Base-by-base conservation (phyloP, 2,113 vertebrate species). In the Smithornis capensis region DNA sequence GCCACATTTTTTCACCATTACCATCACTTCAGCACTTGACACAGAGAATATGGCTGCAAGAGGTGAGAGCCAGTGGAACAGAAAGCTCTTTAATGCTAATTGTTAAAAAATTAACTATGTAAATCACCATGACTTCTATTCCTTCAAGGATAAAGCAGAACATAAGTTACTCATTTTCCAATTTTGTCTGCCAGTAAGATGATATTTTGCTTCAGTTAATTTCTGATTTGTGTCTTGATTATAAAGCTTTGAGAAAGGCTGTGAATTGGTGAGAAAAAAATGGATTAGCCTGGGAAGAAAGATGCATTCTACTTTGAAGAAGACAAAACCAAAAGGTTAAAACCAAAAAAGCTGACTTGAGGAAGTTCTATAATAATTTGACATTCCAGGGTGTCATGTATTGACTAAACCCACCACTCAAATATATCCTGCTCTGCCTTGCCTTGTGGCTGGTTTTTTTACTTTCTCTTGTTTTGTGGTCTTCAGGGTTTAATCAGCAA, bases 191-290 rank as follows among this genome's bases (percentile, higher is more conserved):
- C 70, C 63, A 89, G 44, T 60, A 89, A 76, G 44, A 8, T 87
- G 49, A 49, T 89, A 45, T 64, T 92, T 83, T 92, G 35, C 85
- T 74, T 76, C 67, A 70, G 44, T 64, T 81, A 67, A 84, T 87
- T 94, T 90, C 87, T 59, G 22, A 64, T 92, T 89, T 83, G 12
- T 65, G 86, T 85, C 87, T 83, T 87, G 44, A 91, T 88, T 90
- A 90, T 62, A 70, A 74, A 42, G 42, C 68, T 94, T 90, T 90
- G 44, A 89, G 69, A 81, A 91, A 62, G 37, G 18, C 14, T 82
- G 64, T 22, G 59, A 91, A 70, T 57, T 40, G 28, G 3, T 73
- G 42, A 50, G 59, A 94, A 95, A 79, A n/a, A 23, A 95, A 95
- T 57, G n/a, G 47, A 87, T 82, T 81, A 83, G 25, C 45, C 40